Conservation (phyloP, 2,797 vertebrate genomes). For the Lagothrix lagotricha region DNA sequence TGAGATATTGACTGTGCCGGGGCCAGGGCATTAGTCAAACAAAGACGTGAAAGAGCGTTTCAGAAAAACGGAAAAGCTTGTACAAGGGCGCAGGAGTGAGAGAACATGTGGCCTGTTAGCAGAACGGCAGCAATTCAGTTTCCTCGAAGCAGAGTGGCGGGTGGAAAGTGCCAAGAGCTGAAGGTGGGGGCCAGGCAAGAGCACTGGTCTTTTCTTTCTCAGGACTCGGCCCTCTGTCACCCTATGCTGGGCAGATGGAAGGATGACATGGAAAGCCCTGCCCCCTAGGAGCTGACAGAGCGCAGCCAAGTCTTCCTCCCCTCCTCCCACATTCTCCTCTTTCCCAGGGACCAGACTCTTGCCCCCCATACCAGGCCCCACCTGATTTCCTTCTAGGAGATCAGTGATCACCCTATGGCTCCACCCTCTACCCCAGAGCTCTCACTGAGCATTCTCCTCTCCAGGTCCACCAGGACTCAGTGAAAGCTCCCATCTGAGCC, state of each 20-base stretch:
- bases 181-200: background rate
- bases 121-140: background rate
- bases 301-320: background rate
- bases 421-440: rapidly evolving
- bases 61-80: background rate
- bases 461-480: background rate
- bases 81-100: background rate
- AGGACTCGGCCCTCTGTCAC: rapidly evolving
- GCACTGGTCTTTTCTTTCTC: background rate
- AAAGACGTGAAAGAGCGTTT: background rate
- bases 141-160: rapidly evolving
- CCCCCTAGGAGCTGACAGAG: background rate
- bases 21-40: background rate
- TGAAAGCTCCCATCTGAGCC: background rate
- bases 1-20: background rate
- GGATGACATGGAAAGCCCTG: rapidly evolving
- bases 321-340: background rate
- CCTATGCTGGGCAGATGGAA: background rate
- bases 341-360: background rate
- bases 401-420: background rate
- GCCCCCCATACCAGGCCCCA: background rate
- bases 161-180: background rate
- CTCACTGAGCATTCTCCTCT: background rate
- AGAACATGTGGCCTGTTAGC: rapidly evolving
- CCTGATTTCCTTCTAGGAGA: background rate